Conservation (phyloP, 2,797 vertebrate genomes). For the Coccyzus lansbergi region DNA sequence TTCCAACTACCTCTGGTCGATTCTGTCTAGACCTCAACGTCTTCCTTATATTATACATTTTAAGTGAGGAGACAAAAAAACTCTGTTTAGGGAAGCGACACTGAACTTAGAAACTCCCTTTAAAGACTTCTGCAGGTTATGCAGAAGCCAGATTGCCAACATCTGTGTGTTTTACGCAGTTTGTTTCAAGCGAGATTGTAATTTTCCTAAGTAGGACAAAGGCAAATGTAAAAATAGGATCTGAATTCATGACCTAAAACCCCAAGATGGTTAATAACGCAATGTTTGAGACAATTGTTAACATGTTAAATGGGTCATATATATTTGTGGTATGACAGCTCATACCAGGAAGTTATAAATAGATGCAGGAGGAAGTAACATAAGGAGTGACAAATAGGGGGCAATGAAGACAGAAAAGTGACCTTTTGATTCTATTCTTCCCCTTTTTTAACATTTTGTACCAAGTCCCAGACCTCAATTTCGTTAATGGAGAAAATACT, state of each 20-base stretch:
- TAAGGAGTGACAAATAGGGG: not conserved
- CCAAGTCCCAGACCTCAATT: not conserved
- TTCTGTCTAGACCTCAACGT: not conserved
- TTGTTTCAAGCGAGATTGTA: not conserved
- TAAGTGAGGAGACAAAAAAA: not conserved
- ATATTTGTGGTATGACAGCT: slow-evolving; percentile 49
- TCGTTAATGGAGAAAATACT: not conserved
- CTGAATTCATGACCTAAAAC: slow-evolving; percentile 32
- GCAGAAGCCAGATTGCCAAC: not conserved
- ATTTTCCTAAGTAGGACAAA: slow-evolving; percentile 14
- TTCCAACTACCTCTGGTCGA: not conserved
- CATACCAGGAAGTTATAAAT: slow-evolving; percentile 53
- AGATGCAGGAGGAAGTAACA: slow-evolving; percentile 41
- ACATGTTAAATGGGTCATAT: slow-evolving; percentile 24
- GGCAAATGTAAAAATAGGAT: slow-evolving; percentile 34
- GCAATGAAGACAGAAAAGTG: not conserved
- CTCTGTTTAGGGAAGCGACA: not conserved
- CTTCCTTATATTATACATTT: not conserved
- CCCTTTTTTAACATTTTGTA: not conserved
- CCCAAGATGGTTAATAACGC: slow-evolving; percentile 27
- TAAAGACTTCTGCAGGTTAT: not conserved
- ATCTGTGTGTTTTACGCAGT: not conserved
- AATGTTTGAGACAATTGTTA: not conserved
- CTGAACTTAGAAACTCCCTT: not conserved
- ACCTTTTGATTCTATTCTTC: not conserved